A percentile compares a stretch with the other conserved stretches of the same genome.
Evolutionary conservation across 2,888 invertebrate species (phyloP).

Genomic region (Electrophaes corylata): DNA sequence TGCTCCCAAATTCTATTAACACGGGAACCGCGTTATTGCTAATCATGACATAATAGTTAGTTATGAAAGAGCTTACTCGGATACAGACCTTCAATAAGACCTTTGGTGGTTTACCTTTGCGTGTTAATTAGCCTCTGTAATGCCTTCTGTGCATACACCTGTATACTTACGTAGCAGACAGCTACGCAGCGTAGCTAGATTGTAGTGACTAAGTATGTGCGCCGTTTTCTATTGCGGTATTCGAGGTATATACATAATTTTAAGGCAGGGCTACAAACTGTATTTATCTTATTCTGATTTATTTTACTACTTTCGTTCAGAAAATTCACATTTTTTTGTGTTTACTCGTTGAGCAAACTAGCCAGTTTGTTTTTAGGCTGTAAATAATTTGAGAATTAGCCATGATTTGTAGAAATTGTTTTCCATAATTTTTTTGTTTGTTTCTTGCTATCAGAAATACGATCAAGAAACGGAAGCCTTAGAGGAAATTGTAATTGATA

Average conservation of each 20-base stretch:
- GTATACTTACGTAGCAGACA: background rate
- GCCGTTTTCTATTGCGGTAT: too few relatives aligned
- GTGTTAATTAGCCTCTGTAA: slow-evolving; percentile 7
- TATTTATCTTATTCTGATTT: too few relatives aligned
- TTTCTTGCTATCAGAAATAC: slow-evolving; percentile 21
- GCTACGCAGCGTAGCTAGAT: background rate
- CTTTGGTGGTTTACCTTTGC: slow-evolving; percentile 12
- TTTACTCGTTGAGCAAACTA: too few relatives aligned
- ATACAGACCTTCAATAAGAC: background rate
- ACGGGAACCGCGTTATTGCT: slow-evolving; percentile 12
- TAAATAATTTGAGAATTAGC: background rate
- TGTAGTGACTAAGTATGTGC: too few relatives aligned
- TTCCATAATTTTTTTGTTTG: slow-evolving; percentile 22
- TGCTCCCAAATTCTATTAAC: slow-evolving; percentile 7
- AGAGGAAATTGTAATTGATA: slow-evolving; percentile 36
- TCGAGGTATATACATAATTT: too few relatives aligned
- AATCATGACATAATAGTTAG: slow-evolving; percentile 13
- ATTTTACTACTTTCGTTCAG: too few relatives aligned
- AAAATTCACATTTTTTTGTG: too few relatives aligned
- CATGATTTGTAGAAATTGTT: slow-evolving; percentile 14
- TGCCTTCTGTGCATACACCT: background rate
- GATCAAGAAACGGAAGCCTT: slow-evolving; percentile 28
- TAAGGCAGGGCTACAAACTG: too few relatives aligned
- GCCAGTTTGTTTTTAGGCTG: background rate
- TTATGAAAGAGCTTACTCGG: slow-evolving; percentile 12